Percentiles rank a stretch among this genome's conserved stretches.
Evolutionary conservation across 2,113 vertebrate genomes (phyloP).

Genomic region (Tachuris rubrigastra): DNA sequence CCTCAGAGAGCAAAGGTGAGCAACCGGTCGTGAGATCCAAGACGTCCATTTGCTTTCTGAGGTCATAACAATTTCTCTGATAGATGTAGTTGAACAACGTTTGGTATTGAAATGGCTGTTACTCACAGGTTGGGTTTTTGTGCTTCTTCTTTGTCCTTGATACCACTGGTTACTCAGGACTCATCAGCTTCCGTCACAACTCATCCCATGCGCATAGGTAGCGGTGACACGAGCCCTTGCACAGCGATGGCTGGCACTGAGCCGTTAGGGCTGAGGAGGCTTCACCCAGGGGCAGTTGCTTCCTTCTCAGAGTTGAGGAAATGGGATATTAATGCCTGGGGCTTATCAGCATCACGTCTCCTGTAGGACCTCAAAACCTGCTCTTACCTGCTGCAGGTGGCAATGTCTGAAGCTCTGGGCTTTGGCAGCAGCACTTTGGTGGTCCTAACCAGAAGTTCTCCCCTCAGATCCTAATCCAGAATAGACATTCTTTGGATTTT

Average conservation of each 20-base stretch:
- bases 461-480: background rate
- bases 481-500: background rate
- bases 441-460: background rate
- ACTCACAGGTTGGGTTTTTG: background rate
- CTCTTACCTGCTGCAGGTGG: background rate
- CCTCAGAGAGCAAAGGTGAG: conserved; percentile 93
- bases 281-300: background rate
- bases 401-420: background rate
- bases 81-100: background rate
- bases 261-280: background rate
- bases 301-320: background rate
- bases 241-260: background rate
- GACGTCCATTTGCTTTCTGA: background rate
- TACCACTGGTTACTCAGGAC: rapidly evolving
- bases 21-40: background rate
- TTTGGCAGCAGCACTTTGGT: background rate
- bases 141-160: background rate
- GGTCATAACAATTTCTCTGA: background rate
- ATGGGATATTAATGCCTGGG: no score
- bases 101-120: background rate
- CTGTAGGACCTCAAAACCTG: background rate
- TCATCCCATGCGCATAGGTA: background rate
- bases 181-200: background rate
- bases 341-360: rapidly evolving
- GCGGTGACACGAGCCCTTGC: rapidly evolving